Evolutionary conservation across 2,113 vertebrate species (phyloP).

Genomic region (Carollia perspicillata): DNA sequence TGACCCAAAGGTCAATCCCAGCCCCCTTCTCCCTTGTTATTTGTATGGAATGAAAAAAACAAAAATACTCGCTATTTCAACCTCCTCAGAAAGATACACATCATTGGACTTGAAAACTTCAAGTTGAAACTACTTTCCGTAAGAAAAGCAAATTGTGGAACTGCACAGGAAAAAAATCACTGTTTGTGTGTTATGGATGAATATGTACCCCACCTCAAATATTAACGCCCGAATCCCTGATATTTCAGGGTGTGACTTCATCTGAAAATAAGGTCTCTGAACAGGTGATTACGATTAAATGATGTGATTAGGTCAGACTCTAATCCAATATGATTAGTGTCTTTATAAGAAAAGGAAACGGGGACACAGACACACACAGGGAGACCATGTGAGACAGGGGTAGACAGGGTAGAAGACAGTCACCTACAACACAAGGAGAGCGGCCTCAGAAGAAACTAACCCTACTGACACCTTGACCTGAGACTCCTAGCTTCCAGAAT

Average conservation of each 20-base stretch:
- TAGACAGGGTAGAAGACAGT: accelerated
- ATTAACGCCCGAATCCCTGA: not conserved
- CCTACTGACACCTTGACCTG: not conserved
- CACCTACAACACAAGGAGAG: not conserved
- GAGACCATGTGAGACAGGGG: not conserved
- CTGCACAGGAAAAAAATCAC: not conserved
- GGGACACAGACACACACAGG: not conserved
- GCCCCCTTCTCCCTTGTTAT: not conserved
- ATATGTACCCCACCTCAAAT: not conserved
- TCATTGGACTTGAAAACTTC: not conserved
- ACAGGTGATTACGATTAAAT: not conserved
- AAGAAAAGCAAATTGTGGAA: not conserved
- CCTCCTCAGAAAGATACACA: not conserved
- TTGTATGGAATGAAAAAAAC: not conserved
- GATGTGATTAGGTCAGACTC: not conserved
- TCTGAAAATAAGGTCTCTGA: not conserved
- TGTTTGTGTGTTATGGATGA: not conserved
- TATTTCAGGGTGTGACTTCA: not conserved
- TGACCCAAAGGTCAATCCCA: not conserved
- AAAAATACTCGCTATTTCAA: not conserved
- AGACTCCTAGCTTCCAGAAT: not conserved
- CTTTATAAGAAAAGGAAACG: not conserved
- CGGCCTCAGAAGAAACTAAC: not conserved
- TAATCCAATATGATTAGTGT: not conserved
- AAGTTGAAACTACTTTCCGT: not conserved